A percentile compares a stretch with the other conserved stretches of the same genome.
These are phyloP conservation scores for Cyanoliseus patagonus DNA, from an alignment of 2,113 vertebrate genomes.

Conservation along the genomic window DNA sequence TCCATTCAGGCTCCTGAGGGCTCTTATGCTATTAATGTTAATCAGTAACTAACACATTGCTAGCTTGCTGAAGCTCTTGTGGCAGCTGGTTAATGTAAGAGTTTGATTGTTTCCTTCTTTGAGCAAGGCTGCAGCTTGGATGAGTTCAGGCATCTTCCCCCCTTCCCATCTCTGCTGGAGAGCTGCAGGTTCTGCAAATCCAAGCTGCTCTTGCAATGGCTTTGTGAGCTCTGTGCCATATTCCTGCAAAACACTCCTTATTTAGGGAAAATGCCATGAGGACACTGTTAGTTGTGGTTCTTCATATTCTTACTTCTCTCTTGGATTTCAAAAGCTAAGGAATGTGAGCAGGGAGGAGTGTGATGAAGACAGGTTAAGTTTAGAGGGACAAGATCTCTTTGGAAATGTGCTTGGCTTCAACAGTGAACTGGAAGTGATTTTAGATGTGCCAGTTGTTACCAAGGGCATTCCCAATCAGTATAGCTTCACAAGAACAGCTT, in stretches of 20 bases:
- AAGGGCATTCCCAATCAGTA: not conserved
- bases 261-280: not conserved
- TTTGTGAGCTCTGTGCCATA: not conserved
- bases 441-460: not conserved
- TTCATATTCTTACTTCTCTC: not conserved
- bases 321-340: not conserved
- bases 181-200: not conserved
- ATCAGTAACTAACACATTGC: not conserved
- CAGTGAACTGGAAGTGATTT: not conserved
- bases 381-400: not conserved
- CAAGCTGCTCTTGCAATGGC: not conserved
- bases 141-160: not conserved
- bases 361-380: not conserved
- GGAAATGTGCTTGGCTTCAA: not conserved
- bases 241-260: not conserved
- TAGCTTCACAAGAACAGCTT: not conserved
- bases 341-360: accelerated
- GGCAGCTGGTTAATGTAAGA: conserved; percentile 28
- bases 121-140: not conserved
- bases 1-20: not conserved
- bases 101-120: not conserved
- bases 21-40: not conserved
- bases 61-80: not conserved
- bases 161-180: not conserved
- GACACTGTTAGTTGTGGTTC: not conserved